Conservation (phyloP, 2,888 invertebrate genomes). For the Ethmia dodecea region DNA sequence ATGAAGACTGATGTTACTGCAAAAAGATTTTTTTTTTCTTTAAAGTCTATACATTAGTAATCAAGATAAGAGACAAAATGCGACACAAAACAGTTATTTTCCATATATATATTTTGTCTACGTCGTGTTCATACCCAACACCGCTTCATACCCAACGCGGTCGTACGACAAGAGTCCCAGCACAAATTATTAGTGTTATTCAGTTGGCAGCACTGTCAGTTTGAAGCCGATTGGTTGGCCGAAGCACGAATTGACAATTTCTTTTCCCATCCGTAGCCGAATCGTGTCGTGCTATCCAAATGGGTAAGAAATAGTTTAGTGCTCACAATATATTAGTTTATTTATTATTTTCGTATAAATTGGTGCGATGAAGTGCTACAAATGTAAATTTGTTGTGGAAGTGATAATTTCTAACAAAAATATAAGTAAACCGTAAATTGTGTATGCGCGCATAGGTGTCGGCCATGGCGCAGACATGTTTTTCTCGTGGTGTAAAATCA, state of each 20-base stretch:
- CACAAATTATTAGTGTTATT: no score
- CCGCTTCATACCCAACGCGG: no score
- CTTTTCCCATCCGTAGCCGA: slow-evolving; percentile 77
- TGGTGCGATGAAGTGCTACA: slow-evolving; percentile 43
- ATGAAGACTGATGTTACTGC: no score
- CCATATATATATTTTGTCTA: no score
- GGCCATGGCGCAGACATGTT: slow-evolving; percentile 78
- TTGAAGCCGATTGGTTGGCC: slow-evolving; percentile 52
- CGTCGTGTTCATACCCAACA: no score
- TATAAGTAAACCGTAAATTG: slow-evolving; percentile 23
- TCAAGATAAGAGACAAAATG: no score
- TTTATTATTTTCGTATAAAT: slow-evolving; percentile 35
- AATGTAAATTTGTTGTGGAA: slow-evolving; percentile 31
- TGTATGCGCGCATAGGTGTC: slow-evolving; percentile 60
- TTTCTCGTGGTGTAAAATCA: slow-evolving; percentile 72
- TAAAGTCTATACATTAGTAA: no score
- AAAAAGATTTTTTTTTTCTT: no score
- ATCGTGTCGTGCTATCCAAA: slow-evolving; percentile 75
- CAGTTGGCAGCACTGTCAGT: slow-evolving; percentile 52
- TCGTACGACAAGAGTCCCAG: no score
- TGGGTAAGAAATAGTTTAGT: slow-evolving; percentile 74
- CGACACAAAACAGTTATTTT: no score
- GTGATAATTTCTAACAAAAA: slow-evolving; percentile 37
- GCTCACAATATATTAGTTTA: slow-evolving; percentile 45
- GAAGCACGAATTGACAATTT: slow-evolving; percentile 41